Evolutionary conservation across 1,140 invertebrate genomes (phyloP).

Genomic region (Monomorium pharaonis): DNA sequence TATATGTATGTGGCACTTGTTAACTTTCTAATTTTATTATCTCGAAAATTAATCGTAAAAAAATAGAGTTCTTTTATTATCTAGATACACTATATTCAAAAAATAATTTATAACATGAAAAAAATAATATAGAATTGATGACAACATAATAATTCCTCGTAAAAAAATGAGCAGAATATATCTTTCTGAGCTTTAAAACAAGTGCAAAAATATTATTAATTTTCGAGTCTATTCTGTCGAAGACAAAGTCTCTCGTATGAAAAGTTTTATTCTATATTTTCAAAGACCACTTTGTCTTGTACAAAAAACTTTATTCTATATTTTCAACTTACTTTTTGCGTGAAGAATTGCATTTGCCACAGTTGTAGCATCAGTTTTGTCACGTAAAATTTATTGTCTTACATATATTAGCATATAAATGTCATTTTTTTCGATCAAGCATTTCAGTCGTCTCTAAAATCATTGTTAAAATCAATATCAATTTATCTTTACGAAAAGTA

Average conservation of each 20-base stretch:
- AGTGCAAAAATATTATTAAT: background rate
- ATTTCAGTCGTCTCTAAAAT: background rate
- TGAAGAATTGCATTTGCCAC: background rate
- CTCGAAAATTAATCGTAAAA: background rate
- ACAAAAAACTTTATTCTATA: background rate
- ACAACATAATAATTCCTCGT: background rate
- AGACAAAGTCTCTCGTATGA: background rate
- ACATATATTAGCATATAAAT: slow-evolving; percentile 2
- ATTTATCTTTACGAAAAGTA: background rate
- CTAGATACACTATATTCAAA: background rate
- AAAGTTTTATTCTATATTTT: background rate
- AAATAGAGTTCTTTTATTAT: background rate
- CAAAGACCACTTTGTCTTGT: background rate
- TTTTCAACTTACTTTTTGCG: background rate
- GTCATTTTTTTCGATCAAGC: background rate
- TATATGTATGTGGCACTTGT: background rate
- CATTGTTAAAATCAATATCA: background rate
- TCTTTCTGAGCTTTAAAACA: background rate
- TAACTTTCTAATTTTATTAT: background rate
- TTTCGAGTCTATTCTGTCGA: background rate
- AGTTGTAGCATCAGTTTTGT: background rate
- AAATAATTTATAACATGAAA: background rate
- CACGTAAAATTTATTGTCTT: background rate
- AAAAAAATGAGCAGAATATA: background rate
- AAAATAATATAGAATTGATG: background rate